Base-by-base conservation (phyloP, 2,797 vertebrate genomes). In the Triplophysa yarkandensis region DNA sequence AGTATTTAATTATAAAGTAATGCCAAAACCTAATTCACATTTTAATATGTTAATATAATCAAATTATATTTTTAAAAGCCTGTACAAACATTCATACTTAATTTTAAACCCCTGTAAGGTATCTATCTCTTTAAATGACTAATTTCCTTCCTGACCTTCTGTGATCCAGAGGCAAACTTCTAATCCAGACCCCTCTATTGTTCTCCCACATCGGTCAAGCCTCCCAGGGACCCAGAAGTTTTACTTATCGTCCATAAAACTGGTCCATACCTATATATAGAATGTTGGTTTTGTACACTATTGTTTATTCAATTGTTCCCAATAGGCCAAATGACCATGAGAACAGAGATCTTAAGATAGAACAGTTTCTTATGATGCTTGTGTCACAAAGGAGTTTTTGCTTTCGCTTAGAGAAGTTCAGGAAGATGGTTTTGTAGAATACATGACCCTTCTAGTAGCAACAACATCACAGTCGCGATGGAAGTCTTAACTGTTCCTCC, bases 241-340 rank as follows among this genome's bases (percentile, higher is more conserved):
- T 85, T 85, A 81, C 80, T 82, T 84, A 87, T 87, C 88, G 86
- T 90, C 81, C 62, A 54, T 0, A 21, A 36, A 83, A 50, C 54
- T 77, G 54, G 69, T 48, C 73, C 67, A 68, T 73, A 6, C 25
- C 32, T 77, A 68, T 85, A 68, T 78, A 46, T 77, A 85, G 79
- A 67, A 28, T 81, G 72, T 80, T 30, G 52, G 19, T 67, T 57
- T 13, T 13, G 34, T 85, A 74, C 74, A 23, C 32, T 48, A 77
- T 85, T 87, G 80, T 88, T 85, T 65, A 66, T 27, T 0, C 52
- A 68, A n/a, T 57, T 77, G 63, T 72, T 75, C 66, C 17, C 25
- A 71, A 55, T 46, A 3, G 72, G 46, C 67, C 46, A 57, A 21
- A 32, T 36, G 43, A 34, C 65, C 54, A 30, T 61, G 25, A 6